Evolutionary conservation across 2,113 vertebrate species (phyloP).

Genomic region (Hippocampus abdominalis): DNA sequence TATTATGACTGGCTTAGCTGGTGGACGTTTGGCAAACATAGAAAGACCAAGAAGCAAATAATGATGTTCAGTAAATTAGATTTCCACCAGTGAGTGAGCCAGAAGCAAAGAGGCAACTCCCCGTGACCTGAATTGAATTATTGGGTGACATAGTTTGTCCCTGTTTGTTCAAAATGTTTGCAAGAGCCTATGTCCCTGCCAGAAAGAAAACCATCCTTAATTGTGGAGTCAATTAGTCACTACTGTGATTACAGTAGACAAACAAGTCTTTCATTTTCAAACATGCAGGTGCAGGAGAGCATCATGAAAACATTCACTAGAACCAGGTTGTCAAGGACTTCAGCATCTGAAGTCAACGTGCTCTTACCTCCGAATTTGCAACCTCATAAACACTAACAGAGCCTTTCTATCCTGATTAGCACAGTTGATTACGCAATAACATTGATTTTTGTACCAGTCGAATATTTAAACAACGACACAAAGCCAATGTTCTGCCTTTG

Average conservation of each 20-base stretch:
- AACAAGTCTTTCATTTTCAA: background rate
- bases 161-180: background rate
- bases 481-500: constrained; percentile 1
- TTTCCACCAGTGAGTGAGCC: background rate
- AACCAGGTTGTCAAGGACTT: constrained; percentile 1
- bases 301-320: constrained; percentile 7
- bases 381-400: background rate
- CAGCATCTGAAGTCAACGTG: background rate
- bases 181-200: background rate
- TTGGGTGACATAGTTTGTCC: background rate
- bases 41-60: background rate
- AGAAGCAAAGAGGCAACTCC: background rate
- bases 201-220: background rate
- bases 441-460: background rate
- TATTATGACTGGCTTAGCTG: background rate
- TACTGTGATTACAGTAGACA: too few species aligned
- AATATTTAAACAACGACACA: background rate
- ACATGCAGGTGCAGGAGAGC: background rate
- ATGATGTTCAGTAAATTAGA: background rate
- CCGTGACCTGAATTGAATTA: background rate
- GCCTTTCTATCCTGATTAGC: background rate
- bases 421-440: background rate
- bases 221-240: background rate
- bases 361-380: background rate
- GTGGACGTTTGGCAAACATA: background rate